phyloP scores from a whole-genome alignment of 2,888 invertebrate species.

The Athalia circularis region DNA sequence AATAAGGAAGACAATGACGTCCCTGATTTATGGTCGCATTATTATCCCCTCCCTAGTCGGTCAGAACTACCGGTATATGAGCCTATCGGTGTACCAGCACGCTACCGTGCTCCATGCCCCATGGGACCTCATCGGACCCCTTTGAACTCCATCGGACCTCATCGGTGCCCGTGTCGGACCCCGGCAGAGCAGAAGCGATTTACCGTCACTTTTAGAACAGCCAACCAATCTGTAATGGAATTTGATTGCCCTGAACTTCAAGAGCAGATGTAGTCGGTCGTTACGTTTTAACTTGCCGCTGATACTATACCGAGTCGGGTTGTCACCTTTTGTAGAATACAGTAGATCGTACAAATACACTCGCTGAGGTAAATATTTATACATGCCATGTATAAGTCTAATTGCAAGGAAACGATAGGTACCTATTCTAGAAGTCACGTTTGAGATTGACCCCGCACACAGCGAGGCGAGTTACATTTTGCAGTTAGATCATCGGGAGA shows the following conservation, averaged over 20 bases:
- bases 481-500: slow-evolving; percentile 42
- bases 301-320: slow-evolving; percentile 30
- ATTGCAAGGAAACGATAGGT: slow-evolving; percentile 29
- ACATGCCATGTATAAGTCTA: neutral
- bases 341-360: no score
- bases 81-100: slow-evolving; percentile 47
- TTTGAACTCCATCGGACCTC: slow-evolving; percentile 34
- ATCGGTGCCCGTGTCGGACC: slow-evolving; percentile 13
- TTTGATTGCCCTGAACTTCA: slow-evolving; percentile 30
- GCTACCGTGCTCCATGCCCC: slow-evolving; percentile 31
- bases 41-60: slow-evolving; percentile 59
- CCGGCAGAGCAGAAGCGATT: slow-evolving; percentile 43
- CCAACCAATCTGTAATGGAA: slow-evolving; percentile 34
- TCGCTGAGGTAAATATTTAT: neutral
- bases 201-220: slow-evolving; percentile 43
- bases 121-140: slow-evolving; percentile 22
- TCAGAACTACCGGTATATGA: slow-evolving; percentile 16
- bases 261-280: slow-evolving; percentile 6
- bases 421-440: slow-evolving; percentile 34
- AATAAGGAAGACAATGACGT: slow-evolving; percentile 66
- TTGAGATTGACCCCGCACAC: slow-evolving; percentile 32
- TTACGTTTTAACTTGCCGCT: slow-evolving; percentile 16
- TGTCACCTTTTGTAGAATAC: slow-evolving; percentile 20
- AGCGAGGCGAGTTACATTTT: slow-evolving; percentile 29
- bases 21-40: slow-evolving; percentile 69